phyloP scores from a whole-genome alignment of 1,140 invertebrate genomes.

The Galleria mellonella region DNA sequence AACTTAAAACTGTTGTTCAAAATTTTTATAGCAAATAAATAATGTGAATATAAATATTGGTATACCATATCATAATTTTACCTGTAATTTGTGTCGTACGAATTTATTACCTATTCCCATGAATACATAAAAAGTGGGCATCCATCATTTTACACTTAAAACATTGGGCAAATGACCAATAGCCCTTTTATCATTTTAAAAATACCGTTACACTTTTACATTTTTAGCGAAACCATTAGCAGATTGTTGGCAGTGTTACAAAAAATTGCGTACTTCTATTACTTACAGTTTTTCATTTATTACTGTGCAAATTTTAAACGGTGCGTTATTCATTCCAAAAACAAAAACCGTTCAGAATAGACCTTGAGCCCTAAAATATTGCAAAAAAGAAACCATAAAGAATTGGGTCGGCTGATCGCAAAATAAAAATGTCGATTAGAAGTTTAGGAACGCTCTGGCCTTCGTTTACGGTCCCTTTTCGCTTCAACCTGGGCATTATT shows the following conservation, averaged over 20 bases:
- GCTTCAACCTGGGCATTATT: constrained; percentile 43
- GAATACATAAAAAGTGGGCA: too few relatives aligned
- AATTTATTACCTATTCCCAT: too few relatives aligned
- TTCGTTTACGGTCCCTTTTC: constrained; percentile 41
- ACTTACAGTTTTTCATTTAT: constrained; percentile 14
- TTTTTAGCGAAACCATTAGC: constrained; percentile 14
- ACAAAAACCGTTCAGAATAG: constrained; percentile 24
- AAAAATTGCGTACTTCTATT: constrained; percentile 13
- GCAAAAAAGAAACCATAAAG: constrained; percentile 45
- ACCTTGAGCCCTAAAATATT: constrained; percentile 41
- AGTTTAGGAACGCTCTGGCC: constrained; percentile 50
- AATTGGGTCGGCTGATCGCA: constrained; percentile 32
- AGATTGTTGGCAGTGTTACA: constrained; percentile 23
- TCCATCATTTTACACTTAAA: too few relatives aligned
- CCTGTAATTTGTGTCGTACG: too few relatives aligned
- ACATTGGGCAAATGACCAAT: too few relatives aligned
- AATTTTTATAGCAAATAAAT: too few relatives aligned
- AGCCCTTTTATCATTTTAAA: constrained; percentile 7
- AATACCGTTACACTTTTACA: constrained; percentile 2
- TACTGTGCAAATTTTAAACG: constrained; percentile 15
- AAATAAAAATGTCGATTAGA: constrained; percentile 61
- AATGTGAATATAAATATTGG: too few relatives aligned
- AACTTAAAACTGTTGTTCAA: too few relatives aligned
- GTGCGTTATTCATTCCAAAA: constrained; percentile 9
- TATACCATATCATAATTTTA: too few relatives aligned